A percentile compares a stretch with the other conserved stretches of the same genome.
These are phyloP conservation scores for Hydrophis major DNA, from an alignment of 2,797 vertebrate species.

Conservation along the genomic window DNA sequence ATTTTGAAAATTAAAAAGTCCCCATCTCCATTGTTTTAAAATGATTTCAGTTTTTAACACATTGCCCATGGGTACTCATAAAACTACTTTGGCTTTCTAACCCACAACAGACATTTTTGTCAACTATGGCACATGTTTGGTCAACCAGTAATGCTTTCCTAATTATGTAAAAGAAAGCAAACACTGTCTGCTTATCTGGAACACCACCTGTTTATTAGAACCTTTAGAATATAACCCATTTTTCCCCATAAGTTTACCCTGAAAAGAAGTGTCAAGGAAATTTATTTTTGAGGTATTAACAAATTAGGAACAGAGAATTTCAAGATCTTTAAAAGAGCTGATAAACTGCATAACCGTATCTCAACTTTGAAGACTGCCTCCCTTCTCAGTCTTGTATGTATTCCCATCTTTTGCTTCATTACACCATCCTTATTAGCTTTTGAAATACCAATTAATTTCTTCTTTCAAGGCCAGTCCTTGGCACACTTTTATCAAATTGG, in stretches of 20 bases:
- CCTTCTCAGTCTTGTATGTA: not conserved
- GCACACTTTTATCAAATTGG: conserved; percentile 45
- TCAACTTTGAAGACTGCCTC: not conserved
- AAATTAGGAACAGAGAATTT: not conserved
- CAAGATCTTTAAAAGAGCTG: not conserved
- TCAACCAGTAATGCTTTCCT: not conserved
- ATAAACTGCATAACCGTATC: not conserved
- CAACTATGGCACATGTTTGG: not conserved
- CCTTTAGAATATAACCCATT: not conserved
- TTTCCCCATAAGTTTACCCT: not conserved
- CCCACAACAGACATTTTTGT: not conserved
- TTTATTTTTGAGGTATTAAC: not conserved
- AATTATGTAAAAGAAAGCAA: not conserved
- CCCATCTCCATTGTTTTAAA: not conserved
- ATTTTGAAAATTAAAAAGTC: not conserved
- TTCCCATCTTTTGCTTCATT: conserved; percentile 21
- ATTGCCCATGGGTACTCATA: not conserved
- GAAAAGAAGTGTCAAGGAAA: not conserved
- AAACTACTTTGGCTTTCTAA: not conserved
- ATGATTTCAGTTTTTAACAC: not conserved
- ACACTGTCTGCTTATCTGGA: not conserved
- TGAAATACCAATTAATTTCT: conserved; percentile 30
- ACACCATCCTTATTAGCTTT: conserved; percentile 40
- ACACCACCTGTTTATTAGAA: not conserved
- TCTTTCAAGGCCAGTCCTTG: conserved; percentile 34